These are phyloP conservation scores for Misgurnus mizolepis DNA, from an alignment of 2,113 vertebrate species.

Conservation along the genomic window DNA sequence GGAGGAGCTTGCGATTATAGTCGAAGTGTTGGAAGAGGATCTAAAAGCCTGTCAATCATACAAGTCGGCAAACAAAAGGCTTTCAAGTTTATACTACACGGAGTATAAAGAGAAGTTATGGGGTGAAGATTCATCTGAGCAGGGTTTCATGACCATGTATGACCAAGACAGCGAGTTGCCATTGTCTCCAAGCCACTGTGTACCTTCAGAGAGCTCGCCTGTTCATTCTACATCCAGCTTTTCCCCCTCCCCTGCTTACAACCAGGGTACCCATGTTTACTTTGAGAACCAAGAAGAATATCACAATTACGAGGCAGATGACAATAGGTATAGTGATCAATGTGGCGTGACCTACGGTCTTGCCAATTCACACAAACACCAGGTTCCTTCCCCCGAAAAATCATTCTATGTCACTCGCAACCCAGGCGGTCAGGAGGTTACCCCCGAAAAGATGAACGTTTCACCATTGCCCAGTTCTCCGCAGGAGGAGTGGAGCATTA, in stretches of 20 bases:
- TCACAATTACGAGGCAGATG: conserved; percentile 58
- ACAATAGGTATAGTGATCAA: conserved; percentile 60
- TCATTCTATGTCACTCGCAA: conserved; percentile 36
- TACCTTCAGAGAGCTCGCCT: conserved; percentile 1
- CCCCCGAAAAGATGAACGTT: background rate
- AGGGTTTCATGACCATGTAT: background rate
- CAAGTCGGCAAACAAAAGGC: background rate
- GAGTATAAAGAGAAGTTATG: background rate
- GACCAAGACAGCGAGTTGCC: background rate
- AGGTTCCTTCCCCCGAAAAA: conserved; percentile 47
- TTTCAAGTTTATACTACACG: background rate
- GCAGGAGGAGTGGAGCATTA: conserved; percentile 54
- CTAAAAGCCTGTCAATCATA: conserved; percentile 63
- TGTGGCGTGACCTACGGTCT: conserved; percentile 49
- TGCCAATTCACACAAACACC: conserved; percentile 25
- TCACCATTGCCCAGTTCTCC: background rate
- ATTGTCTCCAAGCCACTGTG: background rate
- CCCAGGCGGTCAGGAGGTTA: background rate
- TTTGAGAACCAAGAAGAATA: conserved; percentile 36
- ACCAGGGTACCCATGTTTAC: background rate
- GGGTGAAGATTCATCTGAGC: conserved; percentile 9
- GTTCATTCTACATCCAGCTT: background rate
- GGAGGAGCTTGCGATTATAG: conserved; percentile 83
- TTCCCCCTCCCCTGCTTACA: conserved; percentile 9
- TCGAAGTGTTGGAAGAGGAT: conserved; percentile 86